These are phyloP conservation scores for Porites lobata DNA, from an alignment of 92 coral and sea anemone species.

Conservation along the genomic window DNA sequence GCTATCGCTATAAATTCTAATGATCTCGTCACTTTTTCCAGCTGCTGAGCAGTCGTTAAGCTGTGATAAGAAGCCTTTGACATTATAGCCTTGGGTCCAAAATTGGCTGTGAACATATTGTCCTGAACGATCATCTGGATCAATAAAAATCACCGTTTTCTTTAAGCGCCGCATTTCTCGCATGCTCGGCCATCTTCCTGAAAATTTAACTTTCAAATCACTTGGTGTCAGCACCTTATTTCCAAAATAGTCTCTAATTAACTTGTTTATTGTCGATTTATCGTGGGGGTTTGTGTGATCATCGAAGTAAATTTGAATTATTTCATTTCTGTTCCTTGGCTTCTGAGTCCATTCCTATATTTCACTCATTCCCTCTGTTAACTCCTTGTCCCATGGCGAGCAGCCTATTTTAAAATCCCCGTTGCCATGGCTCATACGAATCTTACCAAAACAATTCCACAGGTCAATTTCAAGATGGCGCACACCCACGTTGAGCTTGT, in stretches of 20 bases:
- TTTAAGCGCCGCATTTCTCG: constrained; percentile 67
- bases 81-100: constrained; percentile 65
- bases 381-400: constrained; percentile 85
- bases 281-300: constrained; percentile 80
- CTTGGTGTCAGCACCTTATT: constrained; percentile 79
- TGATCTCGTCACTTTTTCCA: neutral
- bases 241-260: constrained; percentile 69
- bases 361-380: constrained; percentile 78
- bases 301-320: constrained; percentile 77
- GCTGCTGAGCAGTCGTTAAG: constrained; percentile 55
- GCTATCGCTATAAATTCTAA: constrained; percentile 80
- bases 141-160: constrained; percentile 71
- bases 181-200: constrained; percentile 78
- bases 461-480: constrained; percentile 85
- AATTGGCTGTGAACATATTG: constrained; percentile 64
- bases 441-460: constrained; percentile 89
- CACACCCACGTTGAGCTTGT: constrained; percentile 82
- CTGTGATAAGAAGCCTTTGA: constrained; percentile 35
- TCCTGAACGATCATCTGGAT: no score
- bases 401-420: constrained; percentile 71
- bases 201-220: no score
- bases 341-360: constrained; percentile 78
- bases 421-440: constrained; percentile 85
- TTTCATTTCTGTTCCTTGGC: constrained; percentile 71
- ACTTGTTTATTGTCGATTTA: constrained; percentile 62